Conservation (phyloP, 2,113 vertebrate species). For the Callipepla californica region DNA sequence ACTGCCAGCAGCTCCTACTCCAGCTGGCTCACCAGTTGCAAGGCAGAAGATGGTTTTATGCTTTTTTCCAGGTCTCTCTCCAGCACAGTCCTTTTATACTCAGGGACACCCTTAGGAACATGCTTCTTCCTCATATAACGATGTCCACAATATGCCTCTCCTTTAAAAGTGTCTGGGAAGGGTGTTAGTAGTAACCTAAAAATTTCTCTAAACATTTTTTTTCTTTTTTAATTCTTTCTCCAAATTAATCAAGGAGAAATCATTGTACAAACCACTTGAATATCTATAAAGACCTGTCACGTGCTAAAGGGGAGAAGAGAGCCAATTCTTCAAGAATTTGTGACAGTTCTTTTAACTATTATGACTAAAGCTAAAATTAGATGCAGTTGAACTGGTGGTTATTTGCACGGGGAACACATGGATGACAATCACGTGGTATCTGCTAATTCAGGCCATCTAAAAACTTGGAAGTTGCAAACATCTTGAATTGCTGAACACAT, state of each 20-base stretch:
- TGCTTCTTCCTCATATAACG: background rate
- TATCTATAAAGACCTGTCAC: background rate
- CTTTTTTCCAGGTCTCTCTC: background rate
- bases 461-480: background rate
- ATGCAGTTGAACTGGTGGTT: background rate
- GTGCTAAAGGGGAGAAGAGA: background rate
- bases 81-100: background rate
- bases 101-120: background rate
- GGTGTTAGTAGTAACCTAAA: background rate
- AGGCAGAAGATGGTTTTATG: background rate
- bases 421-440: background rate
- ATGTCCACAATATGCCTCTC: background rate
- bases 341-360: background rate
- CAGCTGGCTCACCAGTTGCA: background rate
- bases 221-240: background rate
- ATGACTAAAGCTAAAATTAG: background rate
- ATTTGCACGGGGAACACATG: background rate
- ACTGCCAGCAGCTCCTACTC: background rate
- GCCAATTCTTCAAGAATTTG: background rate
- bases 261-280: background rate
- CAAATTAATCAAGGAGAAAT: background rate
- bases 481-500: background rate
- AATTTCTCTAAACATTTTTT: background rate
- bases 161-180: background rate
- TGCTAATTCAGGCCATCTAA: background rate